A percentile compares a stretch with the other conserved stretches of the same genome.
These are phyloP conservation scores for Tetramorium alpestre DNA, from an alignment of 1,140 invertebrate genomes.

Conservation along the genomic window DNA sequence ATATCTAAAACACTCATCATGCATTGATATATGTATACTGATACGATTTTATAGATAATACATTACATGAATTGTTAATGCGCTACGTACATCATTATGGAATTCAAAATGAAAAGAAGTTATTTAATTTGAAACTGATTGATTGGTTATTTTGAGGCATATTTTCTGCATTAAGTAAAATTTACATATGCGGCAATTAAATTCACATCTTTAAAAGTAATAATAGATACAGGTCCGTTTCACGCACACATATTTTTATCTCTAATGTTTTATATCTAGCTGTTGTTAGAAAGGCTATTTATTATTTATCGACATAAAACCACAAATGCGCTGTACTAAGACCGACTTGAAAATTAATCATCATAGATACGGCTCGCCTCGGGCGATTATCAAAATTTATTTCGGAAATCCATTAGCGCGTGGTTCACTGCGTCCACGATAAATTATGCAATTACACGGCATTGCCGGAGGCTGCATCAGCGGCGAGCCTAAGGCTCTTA, in stretches of 20 bases:
- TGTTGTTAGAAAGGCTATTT: no score
- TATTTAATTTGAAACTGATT: slow-evolving; percentile 9
- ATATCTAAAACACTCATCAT: slow-evolving; percentile 32
- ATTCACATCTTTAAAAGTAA: not conserved
- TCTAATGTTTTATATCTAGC: not conserved
- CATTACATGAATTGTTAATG: slow-evolving; percentile 21
- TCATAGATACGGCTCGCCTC: slow-evolving; percentile 19
- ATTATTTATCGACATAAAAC: slow-evolving; percentile 18
- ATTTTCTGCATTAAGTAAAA: not conserved
- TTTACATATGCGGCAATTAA: not conserved
- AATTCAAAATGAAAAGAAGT: slow-evolving; percentile 5
- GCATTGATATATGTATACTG: no score
- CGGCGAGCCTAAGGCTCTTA: slow-evolving; percentile 67
- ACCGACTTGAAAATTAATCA: slow-evolving; percentile 45
- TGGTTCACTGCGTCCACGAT: slow-evolving; percentile 58
- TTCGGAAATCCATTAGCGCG: slow-evolving; percentile 68
- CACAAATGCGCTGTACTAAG: not conserved
- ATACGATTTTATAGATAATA: not conserved
- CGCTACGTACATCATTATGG: not conserved
- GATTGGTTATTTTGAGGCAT: not conserved
- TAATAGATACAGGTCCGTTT: not conserved
- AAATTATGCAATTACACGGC: slow-evolving; percentile 69
- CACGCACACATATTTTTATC: not conserved
- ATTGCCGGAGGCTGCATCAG: slow-evolving; percentile 25
- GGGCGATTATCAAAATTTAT: slow-evolving; percentile 67